phyloP scores from a whole-genome alignment of 2,113 vertebrate genomes.

The Cochlearius cochlearius region DNA sequence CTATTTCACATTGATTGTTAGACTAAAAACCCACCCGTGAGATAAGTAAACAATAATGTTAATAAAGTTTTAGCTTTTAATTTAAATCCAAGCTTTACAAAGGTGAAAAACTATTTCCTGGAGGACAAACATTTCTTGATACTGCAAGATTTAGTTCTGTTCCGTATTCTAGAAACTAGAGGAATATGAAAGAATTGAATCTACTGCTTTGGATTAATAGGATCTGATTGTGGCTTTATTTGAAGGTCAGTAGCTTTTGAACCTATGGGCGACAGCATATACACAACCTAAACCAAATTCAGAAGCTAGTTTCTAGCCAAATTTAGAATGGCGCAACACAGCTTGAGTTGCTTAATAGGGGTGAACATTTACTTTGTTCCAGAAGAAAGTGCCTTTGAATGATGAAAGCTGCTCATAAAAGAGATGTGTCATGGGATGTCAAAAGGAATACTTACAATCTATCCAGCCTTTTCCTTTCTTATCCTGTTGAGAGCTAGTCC shows the following conservation, averaged over 20 bases:
- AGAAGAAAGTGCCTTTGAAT: background rate
- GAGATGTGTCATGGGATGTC: background rate
- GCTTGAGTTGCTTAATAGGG: background rate
- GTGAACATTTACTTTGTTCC: background rate
- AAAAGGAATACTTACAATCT: background rate
- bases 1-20: background rate
- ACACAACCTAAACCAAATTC: background rate
- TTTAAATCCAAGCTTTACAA: background rate
- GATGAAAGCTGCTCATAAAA: background rate
- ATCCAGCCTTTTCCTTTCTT: background rate
- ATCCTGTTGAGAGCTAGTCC: background rate
- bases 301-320: background rate
- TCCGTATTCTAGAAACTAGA: background rate
- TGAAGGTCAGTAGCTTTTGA: background rate
- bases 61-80: background rate
- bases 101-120: background rate
- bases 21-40: fast-evolving
- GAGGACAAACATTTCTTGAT: background rate
- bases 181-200: background rate
- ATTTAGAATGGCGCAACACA: background rate
- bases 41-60: background rate
- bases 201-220: background rate
- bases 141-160: background rate
- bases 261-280: background rate
- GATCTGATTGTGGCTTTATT: background rate